Conservation (phyloP, 2,797 vertebrate genomes). For the Takifugu rubripes region DNA sequence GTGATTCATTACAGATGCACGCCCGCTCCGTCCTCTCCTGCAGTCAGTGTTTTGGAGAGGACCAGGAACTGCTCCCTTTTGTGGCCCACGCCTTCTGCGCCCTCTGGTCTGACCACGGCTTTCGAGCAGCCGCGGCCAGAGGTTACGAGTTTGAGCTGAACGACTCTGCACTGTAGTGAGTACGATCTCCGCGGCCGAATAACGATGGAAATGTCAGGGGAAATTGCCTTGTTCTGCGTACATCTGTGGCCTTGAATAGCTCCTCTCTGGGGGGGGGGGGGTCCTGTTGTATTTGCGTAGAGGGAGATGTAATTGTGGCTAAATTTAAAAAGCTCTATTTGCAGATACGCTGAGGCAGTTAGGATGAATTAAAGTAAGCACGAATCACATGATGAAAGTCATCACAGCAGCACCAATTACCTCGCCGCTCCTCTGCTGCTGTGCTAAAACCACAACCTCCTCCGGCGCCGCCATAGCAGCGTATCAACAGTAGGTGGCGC, state of each 20-base stretch:
- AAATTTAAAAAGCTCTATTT: constrained; percentile 35
- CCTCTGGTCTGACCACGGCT: constrained; percentile 76
- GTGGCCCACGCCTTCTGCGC: constrained; percentile 70
- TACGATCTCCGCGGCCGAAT: constrained; percentile 26
- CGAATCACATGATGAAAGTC: background rate
- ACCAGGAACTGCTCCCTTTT: constrained; percentile 75
- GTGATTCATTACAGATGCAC: constrained; percentile 51
- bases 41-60: constrained; percentile 70
- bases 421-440: no score
- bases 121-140: constrained; percentile 62
- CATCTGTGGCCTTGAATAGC: constrained; percentile 21
- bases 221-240: constrained; percentile 31
- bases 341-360: constrained; percentile 8
- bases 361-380: background rate
- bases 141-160: constrained; percentile 78
- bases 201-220: constrained; percentile 38
- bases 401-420: no score
- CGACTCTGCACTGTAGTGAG: constrained; percentile 82
- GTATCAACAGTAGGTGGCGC: no score
- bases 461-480: no score
- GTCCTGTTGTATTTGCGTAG: constrained; percentile 51
- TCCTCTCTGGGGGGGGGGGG: constrained; percentile 36
- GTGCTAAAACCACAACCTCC: no score
- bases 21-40: constrained; percentile 76
- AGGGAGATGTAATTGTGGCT: constrained; percentile 35